These are phyloP conservation scores for Orchesellides sinensis DNA, from an alignment of 2,888 invertebrate species.

Conservation along the genomic window DNA sequence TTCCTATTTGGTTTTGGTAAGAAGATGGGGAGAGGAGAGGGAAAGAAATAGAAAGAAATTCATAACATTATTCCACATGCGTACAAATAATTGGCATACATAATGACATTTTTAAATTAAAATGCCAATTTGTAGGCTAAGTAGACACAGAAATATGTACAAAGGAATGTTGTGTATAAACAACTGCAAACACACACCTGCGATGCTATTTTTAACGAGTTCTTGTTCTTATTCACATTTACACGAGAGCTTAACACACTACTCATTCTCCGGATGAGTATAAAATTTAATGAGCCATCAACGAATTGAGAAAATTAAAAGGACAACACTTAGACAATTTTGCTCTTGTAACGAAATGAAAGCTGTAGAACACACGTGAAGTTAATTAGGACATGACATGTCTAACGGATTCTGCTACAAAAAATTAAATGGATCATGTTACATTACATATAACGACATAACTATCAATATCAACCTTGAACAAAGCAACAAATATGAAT, in stretches of 20 bases:
- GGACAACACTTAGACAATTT: too few species aligned
- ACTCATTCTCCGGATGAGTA: background rate
- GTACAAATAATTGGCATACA: background rate
- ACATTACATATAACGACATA: too few species aligned
- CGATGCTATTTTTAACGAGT: slow-evolving; percentile 54
- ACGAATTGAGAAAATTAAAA: too few species aligned
- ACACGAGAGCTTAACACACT: background rate
- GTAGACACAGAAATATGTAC: background rate
- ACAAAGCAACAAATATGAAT: too few species aligned
- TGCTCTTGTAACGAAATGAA: too few species aligned
- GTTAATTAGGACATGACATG: too few species aligned
- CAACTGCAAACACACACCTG: slow-evolving; percentile 51
- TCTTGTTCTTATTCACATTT: background rate
- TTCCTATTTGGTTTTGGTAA: slow-evolving; percentile 66
- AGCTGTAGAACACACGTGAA: too few species aligned
- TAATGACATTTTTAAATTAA: background rate
- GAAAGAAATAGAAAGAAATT: slow-evolving; percentile 12
- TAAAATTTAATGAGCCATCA: too few species aligned
- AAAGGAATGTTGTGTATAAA: slow-evolving; percentile 26
- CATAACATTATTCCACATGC: background rate
- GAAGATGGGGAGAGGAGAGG: too few species aligned
- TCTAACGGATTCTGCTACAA: too few species aligned
- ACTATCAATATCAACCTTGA: too few species aligned
- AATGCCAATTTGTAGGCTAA: background rate
- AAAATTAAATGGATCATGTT: too few species aligned